Evolutionary conservation across 2,113 vertebrate genomes (phyloP), one percentile per base, ranked within the genome.

Genomic region (Vireo altiloquus): DNA sequence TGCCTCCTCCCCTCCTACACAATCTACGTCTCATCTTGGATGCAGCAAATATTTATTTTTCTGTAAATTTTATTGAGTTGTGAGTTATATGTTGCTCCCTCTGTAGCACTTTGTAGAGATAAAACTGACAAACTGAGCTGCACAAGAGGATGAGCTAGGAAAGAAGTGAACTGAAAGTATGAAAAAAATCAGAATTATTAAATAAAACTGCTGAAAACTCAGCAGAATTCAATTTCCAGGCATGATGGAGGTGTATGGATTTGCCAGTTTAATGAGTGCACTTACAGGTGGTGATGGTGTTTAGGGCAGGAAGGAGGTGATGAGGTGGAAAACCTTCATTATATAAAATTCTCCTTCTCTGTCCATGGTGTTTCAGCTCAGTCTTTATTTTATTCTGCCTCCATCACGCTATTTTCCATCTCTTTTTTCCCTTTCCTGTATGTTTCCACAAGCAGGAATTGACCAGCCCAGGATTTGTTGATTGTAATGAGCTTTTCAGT

Each of bases 1-100:
- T 64, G n/a, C 65, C 65, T 89, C 70, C 24, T 93, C 44, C n/a
- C 33, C 74, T 94, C 92, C 93, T 70, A 78, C 90, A 78, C 84
- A 52, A 44, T 53, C 57, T 76, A 75, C 15, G 0, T 72, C 70
- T 94, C 71, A 76, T 85, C 61, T 82, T 71, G 64, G 75, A 90
- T 87, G 88, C 85, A 88, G 82, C 31, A 88, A 87, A 92, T 75
- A 76, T 69, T 88, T 91, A 77, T 91, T 91, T 91, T 64, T 40
- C 61, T 44, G 68, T 71, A 91, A 64, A 64, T 91, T 90, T 90
- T 85, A 85, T 82, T 53, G 70, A 79, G 37, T 42, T 88, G 46
- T 79, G 65, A 68, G 50, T 88, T 91, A 49, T 7, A 25, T 37
- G 54, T 75, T 70, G 4, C 72, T 74, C 59, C 20, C 17, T 57